Percentiles rank a stretch among this genome's conserved stretches.
phyloP scores from a whole-genome alignment of 2,888 invertebrate genomes.

The Abscondita cerata region DNA sequence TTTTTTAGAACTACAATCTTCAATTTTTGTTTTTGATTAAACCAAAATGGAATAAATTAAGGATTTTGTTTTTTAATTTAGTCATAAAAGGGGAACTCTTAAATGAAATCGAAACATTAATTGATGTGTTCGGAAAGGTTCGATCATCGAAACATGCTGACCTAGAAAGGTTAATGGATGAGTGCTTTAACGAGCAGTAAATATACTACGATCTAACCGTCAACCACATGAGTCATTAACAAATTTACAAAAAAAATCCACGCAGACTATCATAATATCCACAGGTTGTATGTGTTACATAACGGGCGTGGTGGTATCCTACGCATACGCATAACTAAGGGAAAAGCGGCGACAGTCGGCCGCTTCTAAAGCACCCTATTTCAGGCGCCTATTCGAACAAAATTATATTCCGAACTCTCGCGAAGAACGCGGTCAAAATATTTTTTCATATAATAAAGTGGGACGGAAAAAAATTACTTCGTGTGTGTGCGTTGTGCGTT shows the following conservation, averaged over 20 bases:
- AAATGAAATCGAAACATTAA: no score
- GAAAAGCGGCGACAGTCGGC: conserved; percentile 11
- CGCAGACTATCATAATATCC: conserved; percentile 9
- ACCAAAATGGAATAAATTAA: no score
- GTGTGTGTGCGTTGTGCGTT: no score
- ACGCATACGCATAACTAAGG: conserved; percentile 14
- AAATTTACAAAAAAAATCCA: neutral
- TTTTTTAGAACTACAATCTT: no score
- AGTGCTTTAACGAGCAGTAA: neutral
- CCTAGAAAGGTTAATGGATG: neutral
- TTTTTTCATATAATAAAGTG: neutral
- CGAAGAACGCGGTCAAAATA: conserved; percentile 5
- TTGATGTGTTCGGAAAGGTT: no score
- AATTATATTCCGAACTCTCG: neutral
- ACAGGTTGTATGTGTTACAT: conserved; percentile 8
- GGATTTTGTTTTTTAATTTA: no score
- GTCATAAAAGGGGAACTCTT: no score
- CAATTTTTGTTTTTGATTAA: no score
- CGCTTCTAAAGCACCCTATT: conserved; percentile 4
- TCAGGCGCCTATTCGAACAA: conserved; percentile 7
- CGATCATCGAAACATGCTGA: neutral
- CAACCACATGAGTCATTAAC: neutral
- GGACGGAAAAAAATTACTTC: no score
- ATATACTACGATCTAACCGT: neutral
- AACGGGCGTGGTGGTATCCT: conserved; percentile 12